Evolutionary conservation across 1,140 invertebrate genomes (phyloP).

Genomic region (Neotoxoptera formosana): DNA sequence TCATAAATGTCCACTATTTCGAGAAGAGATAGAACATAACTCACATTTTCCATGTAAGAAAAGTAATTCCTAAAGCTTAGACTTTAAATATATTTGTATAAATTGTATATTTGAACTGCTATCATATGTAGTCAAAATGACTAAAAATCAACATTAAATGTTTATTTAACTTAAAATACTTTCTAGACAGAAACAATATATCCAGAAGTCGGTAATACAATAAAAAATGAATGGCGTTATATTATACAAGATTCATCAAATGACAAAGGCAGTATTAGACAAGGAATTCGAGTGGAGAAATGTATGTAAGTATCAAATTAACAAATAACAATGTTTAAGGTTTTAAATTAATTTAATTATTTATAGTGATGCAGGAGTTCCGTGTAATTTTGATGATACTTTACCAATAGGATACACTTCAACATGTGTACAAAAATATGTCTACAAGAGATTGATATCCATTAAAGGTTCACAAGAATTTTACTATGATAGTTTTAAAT

Average conservation of each 20-base stretch:
- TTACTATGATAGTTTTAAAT: slow-evolving; percentile 45
- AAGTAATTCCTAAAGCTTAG: background rate
- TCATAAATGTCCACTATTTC: too few relatives aligned
- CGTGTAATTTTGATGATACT: background rate
- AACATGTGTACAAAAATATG: slow-evolving; percentile 47
- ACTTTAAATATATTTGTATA: background rate
- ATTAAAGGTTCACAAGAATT: slow-evolving; percentile 23
- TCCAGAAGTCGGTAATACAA: slow-evolving; percentile 33
- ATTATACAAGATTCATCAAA: slow-evolving; percentile 39
- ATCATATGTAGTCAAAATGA: too few relatives aligned
- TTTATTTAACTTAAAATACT: background rate
- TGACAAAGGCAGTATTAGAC: slow-evolving; percentile 20
- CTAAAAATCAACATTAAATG: background rate
- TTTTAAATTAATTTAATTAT: background rate
- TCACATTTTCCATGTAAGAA: background rate
- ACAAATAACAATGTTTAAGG: background rate
- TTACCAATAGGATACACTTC: slow-evolving; percentile 31
- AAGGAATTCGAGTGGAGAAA: slow-evolving; percentile 39
- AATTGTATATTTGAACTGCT: background rate
- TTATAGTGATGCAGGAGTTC: background rate
- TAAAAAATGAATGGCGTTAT: slow-evolving; percentile 35
- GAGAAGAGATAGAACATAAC: background rate
- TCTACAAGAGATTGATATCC: slow-evolving; percentile 43
- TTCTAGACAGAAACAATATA: slow-evolving; percentile 30
- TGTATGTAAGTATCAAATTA: slow-evolving; percentile 44